Base-by-base conservation (phyloP, 2,888 invertebrate species). In the Andricus quercusramuli region DNA sequence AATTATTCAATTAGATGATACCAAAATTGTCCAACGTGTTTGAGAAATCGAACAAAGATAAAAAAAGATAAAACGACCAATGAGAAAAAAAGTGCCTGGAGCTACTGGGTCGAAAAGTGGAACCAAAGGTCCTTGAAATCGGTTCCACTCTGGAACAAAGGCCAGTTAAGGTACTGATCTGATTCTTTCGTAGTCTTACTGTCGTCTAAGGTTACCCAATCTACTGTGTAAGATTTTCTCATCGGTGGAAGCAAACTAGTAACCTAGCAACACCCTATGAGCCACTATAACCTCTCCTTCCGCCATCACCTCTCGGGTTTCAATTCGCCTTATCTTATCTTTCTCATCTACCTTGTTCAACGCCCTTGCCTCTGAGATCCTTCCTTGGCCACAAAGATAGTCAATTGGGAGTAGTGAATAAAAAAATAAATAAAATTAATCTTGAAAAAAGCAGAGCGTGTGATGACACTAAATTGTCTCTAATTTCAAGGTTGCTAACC, bases 231-330 rank as follows among this genome's bases (percentile, higher is more conserved):
- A 78, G 56, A 56, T 56, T 56, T 83, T 86, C 87, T 87, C 86
- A 85, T 86, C 85, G 80, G 84, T 85, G 79, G 86, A 86, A 88
- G 84, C 86, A 80, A 85, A 84, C 86, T 85, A 90, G 91, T 91
- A 91, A 89, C 91, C 91, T 91, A 91, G 91, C 91, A 91, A 91
- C 91, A 90, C 91, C 91, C 91, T 85, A 84, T 85, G 78, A 86
- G 83, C 85, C 87, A 87, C 87, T 86, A 87, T 84, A 85, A 86
- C 86, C 86, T 87, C 85, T 86, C 88, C 56, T 56, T 56, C 56
- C 56, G 56, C 56, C 56, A 56, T 56, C 56, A 56, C 56, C 88
- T 86, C 85, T 87, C 85, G 84, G 85, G 85, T 90, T 90, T 90
- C 90, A 89, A 91, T 91, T 90, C 89, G 86, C 88, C 88, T 89